Evolutionary conservation across 1,140 invertebrate species (phyloP).

Genomic region (Drosophila navojoa): DNA sequence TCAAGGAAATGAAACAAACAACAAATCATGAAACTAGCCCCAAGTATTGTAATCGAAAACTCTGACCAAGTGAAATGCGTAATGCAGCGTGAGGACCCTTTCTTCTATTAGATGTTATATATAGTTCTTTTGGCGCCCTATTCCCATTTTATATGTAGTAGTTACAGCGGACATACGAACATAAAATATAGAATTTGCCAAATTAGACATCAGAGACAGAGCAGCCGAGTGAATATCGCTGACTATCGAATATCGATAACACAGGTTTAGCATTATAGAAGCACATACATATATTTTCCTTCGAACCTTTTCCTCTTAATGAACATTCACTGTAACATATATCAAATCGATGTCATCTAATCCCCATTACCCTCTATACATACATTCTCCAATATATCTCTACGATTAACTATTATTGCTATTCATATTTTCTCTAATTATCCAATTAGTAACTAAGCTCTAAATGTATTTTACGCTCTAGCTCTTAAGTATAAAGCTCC

Average conservation of each 20-base stretch:
- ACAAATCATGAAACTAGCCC: constrained; percentile 29
- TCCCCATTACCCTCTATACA: not conserved
- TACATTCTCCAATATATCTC: constrained; percentile 29
- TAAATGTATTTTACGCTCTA: constrained; percentile 36
- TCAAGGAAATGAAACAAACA: constrained; percentile 11
- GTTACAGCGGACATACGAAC: constrained; percentile 34
- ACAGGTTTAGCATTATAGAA: constrained; percentile 41
- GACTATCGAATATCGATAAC: constrained; percentile 49
- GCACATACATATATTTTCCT: constrained; percentile 21
- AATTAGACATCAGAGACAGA: constrained; percentile 48
- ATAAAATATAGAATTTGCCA: constrained; percentile 72
- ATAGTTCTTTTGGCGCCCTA: constrained; percentile 47
- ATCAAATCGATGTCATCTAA: constrained; percentile 11
- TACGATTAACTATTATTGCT: constrained; percentile 4
- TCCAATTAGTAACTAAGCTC: constrained; percentile 35
- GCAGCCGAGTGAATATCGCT: constrained; percentile 18
- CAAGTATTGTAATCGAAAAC: constrained; percentile 53
- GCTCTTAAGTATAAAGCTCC: constrained; percentile 47
- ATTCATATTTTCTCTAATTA: constrained; percentile 26
- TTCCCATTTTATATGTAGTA: constrained; percentile 42
- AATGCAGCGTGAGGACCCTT: constrained; percentile 48
- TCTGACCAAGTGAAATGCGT: constrained; percentile 71
- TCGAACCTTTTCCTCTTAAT: not conserved
- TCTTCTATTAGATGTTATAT: constrained; percentile 51
- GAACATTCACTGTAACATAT: constrained; percentile 43